Conservation (phyloP, 53 echinoderm and acorn worm species). For the Stichopus horrens region DNA sequence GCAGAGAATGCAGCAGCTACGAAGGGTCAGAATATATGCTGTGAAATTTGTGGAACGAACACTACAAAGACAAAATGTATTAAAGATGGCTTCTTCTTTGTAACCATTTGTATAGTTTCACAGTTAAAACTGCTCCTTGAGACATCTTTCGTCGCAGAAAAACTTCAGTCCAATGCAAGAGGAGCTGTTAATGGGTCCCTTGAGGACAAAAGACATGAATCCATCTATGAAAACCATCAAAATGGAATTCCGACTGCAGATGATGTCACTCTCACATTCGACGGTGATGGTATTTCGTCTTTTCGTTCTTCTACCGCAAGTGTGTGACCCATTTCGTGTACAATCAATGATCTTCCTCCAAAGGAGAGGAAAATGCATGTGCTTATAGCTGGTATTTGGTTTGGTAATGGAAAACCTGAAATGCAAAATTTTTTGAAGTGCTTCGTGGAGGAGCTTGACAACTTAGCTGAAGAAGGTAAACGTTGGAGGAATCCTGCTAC, state of each 20-base stretch:
- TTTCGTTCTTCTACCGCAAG: slow-evolving; percentile 41
- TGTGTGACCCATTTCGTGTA: slow-evolving; percentile 49
- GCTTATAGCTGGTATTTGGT: too few species aligned
- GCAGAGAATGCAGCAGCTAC: slow-evolving; percentile 27
- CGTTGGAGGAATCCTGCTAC: slow-evolving; percentile 25
- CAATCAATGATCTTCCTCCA: slow-evolving; percentile 50
- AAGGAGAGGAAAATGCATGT: too few species aligned
- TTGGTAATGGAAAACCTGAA: too few species aligned
- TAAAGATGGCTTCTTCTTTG: slow-evolving; percentile 38
- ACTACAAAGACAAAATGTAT: slow-evolving; percentile 4
- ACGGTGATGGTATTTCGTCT: slow-evolving; percentile 47
- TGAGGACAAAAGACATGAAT: slow-evolving; percentile 43
- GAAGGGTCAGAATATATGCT: slow-evolving; percentile 12
- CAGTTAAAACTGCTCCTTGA: neutral
- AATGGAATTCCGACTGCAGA: neutral
- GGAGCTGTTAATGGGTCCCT: neutral
- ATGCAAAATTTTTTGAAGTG: too few species aligned
- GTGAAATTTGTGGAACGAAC: slow-evolving; percentile 23
- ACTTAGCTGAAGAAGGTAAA: slow-evolving; percentile 49
- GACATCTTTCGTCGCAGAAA: neutral
- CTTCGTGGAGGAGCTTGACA: slow-evolving; percentile 59
- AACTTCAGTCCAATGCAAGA: neutral
- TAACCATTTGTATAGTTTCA: slow-evolving; percentile 21
- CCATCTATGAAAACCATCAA: neutral
- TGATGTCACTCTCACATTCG: slow-evolving; percentile 27